Conservation (phyloP, 2,113 vertebrate species). For the Fregetta grallaria region DNA sequence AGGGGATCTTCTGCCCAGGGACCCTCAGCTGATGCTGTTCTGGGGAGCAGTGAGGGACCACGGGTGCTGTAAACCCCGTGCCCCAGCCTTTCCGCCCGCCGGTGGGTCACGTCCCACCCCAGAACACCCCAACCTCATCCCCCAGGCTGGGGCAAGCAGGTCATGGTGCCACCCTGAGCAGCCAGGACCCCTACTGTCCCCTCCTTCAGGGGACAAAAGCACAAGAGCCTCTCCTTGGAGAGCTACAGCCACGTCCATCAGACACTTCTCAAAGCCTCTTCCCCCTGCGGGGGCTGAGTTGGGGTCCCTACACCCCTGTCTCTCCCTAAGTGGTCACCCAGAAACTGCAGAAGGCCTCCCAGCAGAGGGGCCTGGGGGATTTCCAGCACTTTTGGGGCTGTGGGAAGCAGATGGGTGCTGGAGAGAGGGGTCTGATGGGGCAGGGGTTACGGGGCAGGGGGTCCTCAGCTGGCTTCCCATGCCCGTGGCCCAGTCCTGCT, state of each 20-base stretch:
- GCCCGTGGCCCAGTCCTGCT: fast-evolving
- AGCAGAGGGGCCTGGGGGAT: not conserved
- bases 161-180: not conserved
- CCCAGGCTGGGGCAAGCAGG: not conserved
- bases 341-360: not conserved
- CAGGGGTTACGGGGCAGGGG: not conserved
- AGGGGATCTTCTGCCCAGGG: not conserved
- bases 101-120: fast-evolving
- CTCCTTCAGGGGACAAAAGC: not conserved
- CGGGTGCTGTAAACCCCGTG: fast-evolving
- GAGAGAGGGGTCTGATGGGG: not conserved
- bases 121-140: not conserved
- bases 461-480: no score
- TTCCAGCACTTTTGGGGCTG: not conserved
- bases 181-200: not conserved
- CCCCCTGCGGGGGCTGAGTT: fast-evolving
- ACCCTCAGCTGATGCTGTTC: not conserved
- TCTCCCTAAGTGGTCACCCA: not conserved
- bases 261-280: not conserved
- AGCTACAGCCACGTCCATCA: not conserved
- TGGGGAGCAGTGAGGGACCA: fast-evolving
- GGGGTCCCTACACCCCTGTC: fast-evolving
- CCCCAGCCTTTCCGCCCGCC: not conserved
- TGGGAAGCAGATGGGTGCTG: not conserved
- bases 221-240: not conserved